Conservation (phyloP, 1,140 invertebrate genomes). For the Bombus consobrinus region DNA sequence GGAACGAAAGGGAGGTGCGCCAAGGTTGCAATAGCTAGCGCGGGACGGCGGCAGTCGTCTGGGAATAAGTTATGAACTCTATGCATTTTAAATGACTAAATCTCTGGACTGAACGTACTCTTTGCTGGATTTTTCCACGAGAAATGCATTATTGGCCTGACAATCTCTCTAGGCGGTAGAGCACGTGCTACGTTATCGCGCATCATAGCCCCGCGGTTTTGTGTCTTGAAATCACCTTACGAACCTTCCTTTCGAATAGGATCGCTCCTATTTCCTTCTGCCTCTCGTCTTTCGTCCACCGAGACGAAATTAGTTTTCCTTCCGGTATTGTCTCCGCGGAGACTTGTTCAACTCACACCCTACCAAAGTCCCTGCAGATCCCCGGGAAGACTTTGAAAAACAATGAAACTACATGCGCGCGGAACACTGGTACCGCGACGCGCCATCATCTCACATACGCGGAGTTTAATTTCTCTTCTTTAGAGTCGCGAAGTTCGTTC, state of each 20-base stretch:
- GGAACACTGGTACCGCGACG: neutral
- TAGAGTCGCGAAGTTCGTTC: no score
- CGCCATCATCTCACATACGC: neutral
- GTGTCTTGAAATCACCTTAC: slow-evolving; percentile 32
- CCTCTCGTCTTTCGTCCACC: neutral
- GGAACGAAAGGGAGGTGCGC: neutral
- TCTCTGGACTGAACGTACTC: slow-evolving; percentile 74
- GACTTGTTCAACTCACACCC: neutral
- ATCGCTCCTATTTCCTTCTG: slow-evolving; percentile 24
- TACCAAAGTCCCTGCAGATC: neutral
- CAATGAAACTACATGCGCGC: neutral
- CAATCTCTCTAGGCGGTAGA: slow-evolving; percentile 65
- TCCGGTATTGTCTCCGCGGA: neutral
- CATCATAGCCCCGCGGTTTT: slow-evolving; percentile 44
- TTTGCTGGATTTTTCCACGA: slow-evolving; percentile 68
- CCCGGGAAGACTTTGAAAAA: slow-evolving; percentile 9
- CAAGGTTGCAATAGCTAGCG: slow-evolving; percentile 39
- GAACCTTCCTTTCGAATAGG: neutral
- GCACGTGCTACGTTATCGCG: slow-evolving; percentile 56
- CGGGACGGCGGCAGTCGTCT: slow-evolving; percentile 53
- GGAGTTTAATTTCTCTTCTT: neutral
- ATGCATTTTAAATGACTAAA: slow-evolving; percentile 80
- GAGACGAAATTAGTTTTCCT: slow-evolving; percentile 43
- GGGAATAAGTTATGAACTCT: slow-evolving; percentile 79
- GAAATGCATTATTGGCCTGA: slow-evolving; percentile 77